phyloP scores from a whole-genome alignment of 1,140 invertebrate species.

The Drosophila orena region DNA sequence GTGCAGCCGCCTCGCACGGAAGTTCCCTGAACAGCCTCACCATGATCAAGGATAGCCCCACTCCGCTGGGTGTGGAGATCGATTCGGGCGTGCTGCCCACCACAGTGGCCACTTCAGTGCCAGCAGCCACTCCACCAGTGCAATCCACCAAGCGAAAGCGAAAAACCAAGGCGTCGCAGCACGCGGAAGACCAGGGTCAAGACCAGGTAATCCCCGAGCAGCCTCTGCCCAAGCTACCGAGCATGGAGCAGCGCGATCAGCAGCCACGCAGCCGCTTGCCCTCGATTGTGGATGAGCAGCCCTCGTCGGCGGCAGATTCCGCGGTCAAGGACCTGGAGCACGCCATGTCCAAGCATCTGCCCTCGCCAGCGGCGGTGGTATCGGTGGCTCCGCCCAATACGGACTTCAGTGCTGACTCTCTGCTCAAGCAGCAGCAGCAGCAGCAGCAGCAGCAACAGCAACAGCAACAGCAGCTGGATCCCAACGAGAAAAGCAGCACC shows the following conservation, averaged over 20 bases:
- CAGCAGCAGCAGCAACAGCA: slow-evolving; percentile 91
- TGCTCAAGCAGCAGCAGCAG: slow-evolving; percentile 90
- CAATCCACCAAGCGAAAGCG: slow-evolving; percentile 69
- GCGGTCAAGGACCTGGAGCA: slow-evolving; percentile 94
- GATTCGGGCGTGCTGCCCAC: slow-evolving; percentile 55
- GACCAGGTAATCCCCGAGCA: slow-evolving; percentile 61
- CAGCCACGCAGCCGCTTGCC: slow-evolving; percentile 73
- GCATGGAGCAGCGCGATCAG: slow-evolving; percentile 60
- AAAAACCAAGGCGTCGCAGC: slow-evolving; percentile 71
- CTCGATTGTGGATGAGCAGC: slow-evolving; percentile 72
- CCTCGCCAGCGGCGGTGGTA: slow-evolving; percentile 85
- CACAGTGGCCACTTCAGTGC: slow-evolving; percentile 64
- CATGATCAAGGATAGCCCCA: slow-evolving; percentile 74
- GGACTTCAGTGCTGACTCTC: slow-evolving; percentile 94
- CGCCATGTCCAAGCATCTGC: slow-evolving; percentile 98
- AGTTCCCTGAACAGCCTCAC: slow-evolving; percentile 55
- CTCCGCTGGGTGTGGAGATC: slow-evolving; percentile 62
- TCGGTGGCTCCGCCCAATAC: slow-evolving; percentile 85
- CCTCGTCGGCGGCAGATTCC: slow-evolving; percentile 48
- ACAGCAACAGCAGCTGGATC: slow-evolving; percentile 87
- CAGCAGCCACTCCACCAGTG: slow-evolving; percentile 48
- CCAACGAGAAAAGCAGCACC: slow-evolving; percentile 87
- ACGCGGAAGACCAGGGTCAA: slow-evolving; percentile 57
- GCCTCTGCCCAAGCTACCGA: slow-evolving; percentile 69
- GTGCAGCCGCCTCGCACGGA: slow-evolving; percentile 50